Evolutionary conservation across 2,888 invertebrate species (phyloP).

Genomic region (Lasioglossum vierecki): DNA sequence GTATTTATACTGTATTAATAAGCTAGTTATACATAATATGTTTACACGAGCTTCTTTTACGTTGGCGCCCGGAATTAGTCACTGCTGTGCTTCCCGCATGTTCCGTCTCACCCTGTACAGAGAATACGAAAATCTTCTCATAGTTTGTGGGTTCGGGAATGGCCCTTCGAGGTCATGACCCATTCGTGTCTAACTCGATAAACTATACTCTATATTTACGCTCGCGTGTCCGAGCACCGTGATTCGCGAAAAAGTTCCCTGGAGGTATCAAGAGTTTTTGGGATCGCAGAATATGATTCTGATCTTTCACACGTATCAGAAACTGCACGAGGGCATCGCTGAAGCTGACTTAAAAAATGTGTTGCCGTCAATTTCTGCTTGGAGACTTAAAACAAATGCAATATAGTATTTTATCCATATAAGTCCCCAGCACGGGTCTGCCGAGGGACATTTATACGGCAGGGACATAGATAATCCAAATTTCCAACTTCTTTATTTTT

Average conservation of each 20-base stretch:
- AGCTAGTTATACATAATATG: no score
- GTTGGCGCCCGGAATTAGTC: neutral
- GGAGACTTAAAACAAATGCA: no score
- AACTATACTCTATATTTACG: neutral
- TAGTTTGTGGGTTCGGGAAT: neutral
- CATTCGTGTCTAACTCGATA: neutral
- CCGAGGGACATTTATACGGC: no score
- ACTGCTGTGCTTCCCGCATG: neutral
- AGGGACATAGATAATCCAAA: no score
- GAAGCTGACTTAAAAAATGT: no score
- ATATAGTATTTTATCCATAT: no score
- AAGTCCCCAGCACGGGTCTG: no score
- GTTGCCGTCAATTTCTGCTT: no score
- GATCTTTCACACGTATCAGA: neutral
- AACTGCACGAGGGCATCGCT: neutral
- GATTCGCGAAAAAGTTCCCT: constrained; percentile 43
- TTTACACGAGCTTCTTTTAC: no score
- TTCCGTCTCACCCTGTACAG: neutral
- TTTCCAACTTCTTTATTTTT: no score
- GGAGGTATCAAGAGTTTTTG: neutral
- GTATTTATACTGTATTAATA: no score
- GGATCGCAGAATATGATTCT: neutral
- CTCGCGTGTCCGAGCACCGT: constrained; percentile 50
- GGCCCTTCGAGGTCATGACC: neutral
- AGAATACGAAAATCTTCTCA: neutral